phyloP scores from a whole-genome alignment of 2,888 invertebrate genomes.

The Lycophotia porphyrea region DNA sequence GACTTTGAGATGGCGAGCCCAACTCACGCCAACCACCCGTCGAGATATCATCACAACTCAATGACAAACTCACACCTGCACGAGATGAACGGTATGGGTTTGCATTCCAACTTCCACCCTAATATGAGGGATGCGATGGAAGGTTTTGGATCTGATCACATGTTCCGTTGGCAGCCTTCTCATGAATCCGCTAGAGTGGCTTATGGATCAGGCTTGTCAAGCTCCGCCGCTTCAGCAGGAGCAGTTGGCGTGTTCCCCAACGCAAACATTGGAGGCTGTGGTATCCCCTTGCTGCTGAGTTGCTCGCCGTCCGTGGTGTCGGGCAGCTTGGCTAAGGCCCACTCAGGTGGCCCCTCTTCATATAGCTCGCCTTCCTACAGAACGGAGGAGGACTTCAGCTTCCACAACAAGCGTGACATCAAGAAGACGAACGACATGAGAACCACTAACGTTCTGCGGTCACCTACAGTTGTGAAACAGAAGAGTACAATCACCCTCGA shows the following conservation, averaged over 20 bases:
- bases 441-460: constrained; percentile 52
- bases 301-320: constrained; percentile 85
- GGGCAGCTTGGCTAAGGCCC: constrained; percentile 80
- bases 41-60: constrained; percentile 50
- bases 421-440: constrained; percentile 67
- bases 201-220: constrained; percentile 70
- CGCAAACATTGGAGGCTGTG: constrained; percentile 83
- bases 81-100: constrained; percentile 71
- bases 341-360: constrained; percentile 64
- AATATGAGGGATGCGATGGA: constrained; percentile 75
- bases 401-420: constrained; percentile 81
- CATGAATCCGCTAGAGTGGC: constrained; percentile 75
- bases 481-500: constrained; percentile 62
- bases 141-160: constrained; percentile 67
- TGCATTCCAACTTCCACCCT: constrained; percentile 70
- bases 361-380: constrained; percentile 79
- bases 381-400: constrained; percentile 77
- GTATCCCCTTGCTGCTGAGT: constrained; percentile 84
- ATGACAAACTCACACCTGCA: constrained; percentile 72
- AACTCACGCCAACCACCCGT: constrained; percentile 44
- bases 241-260: constrained; percentile 84
- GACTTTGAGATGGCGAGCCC: constrained; percentile 44
- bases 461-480: constrained; percentile 58
- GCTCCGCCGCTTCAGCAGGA: constrained; percentile 63
- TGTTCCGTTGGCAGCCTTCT: constrained; percentile 75